Percentiles rank a stretch among this genome's conserved stretches.
Conservation (phyloP, 2,888 invertebrate genomes). For the Microchrysa polita region DNA sequence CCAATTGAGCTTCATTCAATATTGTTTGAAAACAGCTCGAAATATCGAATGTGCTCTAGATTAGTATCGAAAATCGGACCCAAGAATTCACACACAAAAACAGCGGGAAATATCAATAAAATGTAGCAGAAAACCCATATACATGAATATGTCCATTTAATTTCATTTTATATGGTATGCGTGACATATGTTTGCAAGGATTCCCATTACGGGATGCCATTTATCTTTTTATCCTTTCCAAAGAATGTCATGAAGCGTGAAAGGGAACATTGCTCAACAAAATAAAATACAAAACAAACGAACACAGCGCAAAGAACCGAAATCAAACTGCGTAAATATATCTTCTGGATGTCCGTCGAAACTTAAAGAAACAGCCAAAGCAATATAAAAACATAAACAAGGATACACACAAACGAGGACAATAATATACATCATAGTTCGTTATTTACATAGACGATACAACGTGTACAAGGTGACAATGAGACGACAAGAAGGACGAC, state of each 20-base stretch:
- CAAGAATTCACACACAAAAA: too few relatives aligned
- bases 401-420: too few relatives aligned
- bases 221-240: neutral
- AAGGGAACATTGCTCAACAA: too few relatives aligned
- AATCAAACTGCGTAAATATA: neutral
- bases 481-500: conserved; percentile 4
- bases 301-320: neutral
- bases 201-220: neutral
- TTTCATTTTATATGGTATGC: neutral
- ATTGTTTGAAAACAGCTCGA: too few relatives aligned
- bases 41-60: too few relatives aligned
- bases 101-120: too few relatives aligned
- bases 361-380: neutral
- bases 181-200: conserved; percentile 7
- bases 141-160: neutral
- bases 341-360: neutral
- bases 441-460: neutral
- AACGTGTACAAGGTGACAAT: neutral
- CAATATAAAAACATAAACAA: too few relatives aligned
- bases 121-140: too few relatives aligned
- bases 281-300: neutral
- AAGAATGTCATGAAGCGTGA: neutral
- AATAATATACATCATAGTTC: neutral
- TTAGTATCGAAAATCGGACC: too few relatives aligned
- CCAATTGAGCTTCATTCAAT: too few relatives aligned